Conservation (phyloP, 2,888 invertebrate species). For the Cephus pulcher region DNA sequence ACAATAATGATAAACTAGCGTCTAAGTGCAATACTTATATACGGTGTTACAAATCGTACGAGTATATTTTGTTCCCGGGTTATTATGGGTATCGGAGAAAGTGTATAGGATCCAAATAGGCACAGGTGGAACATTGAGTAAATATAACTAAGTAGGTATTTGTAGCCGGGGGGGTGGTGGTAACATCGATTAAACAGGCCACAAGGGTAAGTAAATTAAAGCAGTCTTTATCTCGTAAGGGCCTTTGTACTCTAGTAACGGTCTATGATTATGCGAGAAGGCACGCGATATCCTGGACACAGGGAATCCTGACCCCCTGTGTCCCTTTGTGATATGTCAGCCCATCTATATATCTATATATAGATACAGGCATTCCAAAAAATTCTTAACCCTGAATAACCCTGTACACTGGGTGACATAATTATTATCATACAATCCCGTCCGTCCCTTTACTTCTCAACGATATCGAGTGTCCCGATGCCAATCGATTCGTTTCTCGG, state of each 20-base stretch:
- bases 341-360: not conserved
- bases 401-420: not conserved
- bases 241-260: slow-evolving; percentile 33
- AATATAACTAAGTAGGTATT: slow-evolving; percentile 8
- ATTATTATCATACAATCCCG: not conserved
- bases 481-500: not conserved
- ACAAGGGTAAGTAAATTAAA: slow-evolving; percentile 40
- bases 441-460: not conserved
- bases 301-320: slow-evolving; percentile 17
- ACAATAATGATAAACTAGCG: not conserved
- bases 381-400: not conserved
- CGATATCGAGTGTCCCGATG: not conserved
- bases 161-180: not conserved
- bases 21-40: not conserved
- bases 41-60: not conserved
- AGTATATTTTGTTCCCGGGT: not conserved
- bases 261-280: slow-evolving; percentile 39
- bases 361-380: not conserved
- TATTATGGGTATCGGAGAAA: not conserved
- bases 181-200: slow-evolving; percentile 32
- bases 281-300: slow-evolving; percentile 39
- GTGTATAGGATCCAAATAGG: not conserved
- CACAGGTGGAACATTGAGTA: not conserved
- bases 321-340: not conserved
- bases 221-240: slow-evolving; percentile 38